Evolutionary conservation across 2,797 vertebrate species (phyloP).

Genomic region (Cirrhinus mrigala): DNA sequence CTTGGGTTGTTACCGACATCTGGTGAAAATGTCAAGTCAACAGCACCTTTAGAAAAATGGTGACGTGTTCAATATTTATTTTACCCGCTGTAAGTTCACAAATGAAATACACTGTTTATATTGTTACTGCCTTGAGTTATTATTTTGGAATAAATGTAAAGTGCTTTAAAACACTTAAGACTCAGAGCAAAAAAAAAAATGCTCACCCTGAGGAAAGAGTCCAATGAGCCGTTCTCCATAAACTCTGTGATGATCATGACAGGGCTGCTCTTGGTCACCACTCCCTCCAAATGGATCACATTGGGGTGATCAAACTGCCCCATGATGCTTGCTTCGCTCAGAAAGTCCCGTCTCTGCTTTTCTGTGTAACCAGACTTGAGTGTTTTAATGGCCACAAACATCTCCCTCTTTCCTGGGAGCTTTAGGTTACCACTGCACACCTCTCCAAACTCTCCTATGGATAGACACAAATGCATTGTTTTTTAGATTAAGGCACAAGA

Average conservation of each 20-base stretch:
- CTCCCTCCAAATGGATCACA: slow-evolving; percentile 95
- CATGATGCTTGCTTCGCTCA: slow-evolving; percentile 99
- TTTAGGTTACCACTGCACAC: slow-evolving; percentile 98
- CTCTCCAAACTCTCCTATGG: slow-evolving; percentile 94
- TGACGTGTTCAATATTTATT: no score
- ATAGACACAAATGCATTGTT: background rate
- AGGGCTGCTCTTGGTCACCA: slow-evolving; percentile 96
- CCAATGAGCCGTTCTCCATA: slow-evolving; percentile 98
- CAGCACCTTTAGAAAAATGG: no score
- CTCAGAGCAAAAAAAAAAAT: background rate
- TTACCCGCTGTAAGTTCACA: no score
- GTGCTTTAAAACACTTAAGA: background rate
- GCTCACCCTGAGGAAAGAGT: slow-evolving; percentile 94
- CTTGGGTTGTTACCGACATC: no score
- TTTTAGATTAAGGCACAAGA: slow-evolving; percentile 33
- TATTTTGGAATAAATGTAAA: no score
- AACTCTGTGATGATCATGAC: slow-evolving; percentile 99
- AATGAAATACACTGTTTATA: no score
- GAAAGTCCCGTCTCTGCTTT: slow-evolving; percentile 95
- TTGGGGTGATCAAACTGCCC: slow-evolving; percentile 98
- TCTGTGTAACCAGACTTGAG: slow-evolving; percentile 97
- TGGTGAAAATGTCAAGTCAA: no score
- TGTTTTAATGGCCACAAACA: slow-evolving; percentile 98
- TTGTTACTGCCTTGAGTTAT: no score
- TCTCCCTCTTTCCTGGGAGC: slow-evolving; percentile 96